Evolutionary conservation across 2,888 invertebrate genomes (phyloP).

Genomic region (Caenorhabditis parvicauda): DNA sequence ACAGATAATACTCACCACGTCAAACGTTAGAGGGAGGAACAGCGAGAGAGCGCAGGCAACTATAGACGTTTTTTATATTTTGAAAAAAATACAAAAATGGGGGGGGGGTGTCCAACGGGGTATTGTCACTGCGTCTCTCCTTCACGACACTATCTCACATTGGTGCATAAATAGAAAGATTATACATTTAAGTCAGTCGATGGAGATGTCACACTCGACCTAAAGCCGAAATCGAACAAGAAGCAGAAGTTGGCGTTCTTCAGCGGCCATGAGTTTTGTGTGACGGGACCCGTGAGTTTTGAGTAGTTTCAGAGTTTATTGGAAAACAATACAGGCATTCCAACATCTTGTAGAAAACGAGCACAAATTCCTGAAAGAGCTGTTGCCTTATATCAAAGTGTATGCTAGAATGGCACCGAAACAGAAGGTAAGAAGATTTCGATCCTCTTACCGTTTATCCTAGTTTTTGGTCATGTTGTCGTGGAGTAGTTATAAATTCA

Average conservation of each 20-base stretch:
- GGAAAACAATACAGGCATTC: too few relatives aligned
- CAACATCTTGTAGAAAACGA: constrained; percentile 71
- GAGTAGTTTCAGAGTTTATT: too few relatives aligned
- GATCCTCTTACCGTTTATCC: too few relatives aligned
- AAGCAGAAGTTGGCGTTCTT: constrained; percentile 68
- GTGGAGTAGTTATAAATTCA: background rate
- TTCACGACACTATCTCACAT: too few relatives aligned
- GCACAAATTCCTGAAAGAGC: constrained; percentile 71
- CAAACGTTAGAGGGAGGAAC: too few relatives aligned
- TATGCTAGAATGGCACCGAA: constrained; percentile 97
- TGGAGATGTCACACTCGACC: constrained; percentile 58
- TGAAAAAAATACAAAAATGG: too few relatives aligned
- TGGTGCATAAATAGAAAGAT: constrained; percentile 4
- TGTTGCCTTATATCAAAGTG: constrained; percentile 83
- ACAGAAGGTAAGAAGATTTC: constrained; percentile 77
- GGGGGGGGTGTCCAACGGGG: too few relatives aligned
- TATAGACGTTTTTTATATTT: too few relatives aligned
- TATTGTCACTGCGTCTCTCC: too few relatives aligned
- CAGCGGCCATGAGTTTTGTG: constrained; percentile 80
- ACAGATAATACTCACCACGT: too few relatives aligned
- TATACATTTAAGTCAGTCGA: constrained; percentile 27
- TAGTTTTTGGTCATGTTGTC: too few relatives aligned
- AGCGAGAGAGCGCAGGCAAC: too few relatives aligned
- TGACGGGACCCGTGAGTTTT: constrained; percentile 96
- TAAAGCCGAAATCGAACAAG: constrained; percentile 18